Evolutionary conservation across 2,888 invertebrate genomes (phyloP), one percentile per base, ranked within the genome.

Genomic region (Xestia sexstrigata): DNA sequence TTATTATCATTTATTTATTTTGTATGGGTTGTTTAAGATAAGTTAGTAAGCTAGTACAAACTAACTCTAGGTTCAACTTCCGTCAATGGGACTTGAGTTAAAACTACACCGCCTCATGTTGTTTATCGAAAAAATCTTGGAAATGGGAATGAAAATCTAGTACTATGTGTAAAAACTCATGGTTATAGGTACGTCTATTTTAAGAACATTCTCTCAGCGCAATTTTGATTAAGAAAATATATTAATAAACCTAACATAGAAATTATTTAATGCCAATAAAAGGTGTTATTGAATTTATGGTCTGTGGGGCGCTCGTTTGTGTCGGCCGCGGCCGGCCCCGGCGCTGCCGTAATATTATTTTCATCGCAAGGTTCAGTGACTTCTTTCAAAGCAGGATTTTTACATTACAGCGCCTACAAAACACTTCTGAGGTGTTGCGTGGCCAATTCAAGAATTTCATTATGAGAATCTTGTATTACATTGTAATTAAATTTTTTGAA

Each of bases 211-310:
- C 55, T 39, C 52, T 55, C 15, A 35, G 13, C 7, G 9, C 23
- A 23, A 82, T 26, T 68, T 63, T 39, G 13, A 67, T 67, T 55
- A 42, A 39, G 20, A 30, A 76, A 74, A 65, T 71, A 49, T 58
- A 52, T 58, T n/a, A 60, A 58, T 66, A 39, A 70, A 74, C 60
- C 47, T 72, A 70, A 65, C 74, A 74, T 8, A 70, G 20, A 73
- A 79, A 81, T 55, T 63, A 81, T 85, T 78, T 78, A 72, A 87
- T 49, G 66, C 55, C 76, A 74, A 73, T 85, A 81, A 84, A 84
- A 85, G 26, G 63, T 76, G 71, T 70, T 81, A 87, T 81, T 79
- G 55, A 77, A 76, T 87, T 85, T 71, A 79, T 69, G 71, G 68
- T 76, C 13, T 60, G 60, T 66, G 70, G 47, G 70, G 70, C 55